These are phyloP conservation scores for Laothoe populi DNA, from an alignment of 2,888 invertebrate species.

Conservation along the genomic window DNA sequence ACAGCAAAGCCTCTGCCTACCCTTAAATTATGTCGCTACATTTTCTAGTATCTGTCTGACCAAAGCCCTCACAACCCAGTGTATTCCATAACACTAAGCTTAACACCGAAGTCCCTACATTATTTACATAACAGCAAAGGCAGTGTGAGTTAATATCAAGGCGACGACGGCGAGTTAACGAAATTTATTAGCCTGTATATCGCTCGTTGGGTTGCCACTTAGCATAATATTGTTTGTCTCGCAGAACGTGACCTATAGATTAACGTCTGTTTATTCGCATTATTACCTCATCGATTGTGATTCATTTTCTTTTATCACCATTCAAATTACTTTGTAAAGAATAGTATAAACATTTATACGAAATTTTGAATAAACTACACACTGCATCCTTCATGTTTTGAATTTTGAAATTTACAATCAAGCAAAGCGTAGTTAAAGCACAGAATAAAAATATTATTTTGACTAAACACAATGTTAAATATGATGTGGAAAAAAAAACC, in stretches of 20 bases:
- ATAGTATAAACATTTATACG: not conserved
- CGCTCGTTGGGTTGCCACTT: slow-evolving; percentile 39
- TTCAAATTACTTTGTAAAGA: slow-evolving; percentile 2
- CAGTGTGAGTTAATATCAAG: slow-evolving; percentile 3
- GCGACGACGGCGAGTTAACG: slow-evolving; percentile 30
- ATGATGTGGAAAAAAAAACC: slow-evolving; percentile 13
- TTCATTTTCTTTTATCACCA: too few species aligned
- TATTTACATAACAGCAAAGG: slow-evolving; percentile 13
- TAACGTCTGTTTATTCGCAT: slow-evolving; percentile 36
- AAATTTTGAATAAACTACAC: not conserved
- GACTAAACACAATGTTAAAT: slow-evolving; percentile 8
- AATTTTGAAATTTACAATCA: not conserved
- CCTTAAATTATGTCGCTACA: too few species aligned
- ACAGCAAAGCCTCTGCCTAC: too few species aligned
- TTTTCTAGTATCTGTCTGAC: too few species aligned
- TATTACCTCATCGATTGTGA: slow-evolving; percentile 39
- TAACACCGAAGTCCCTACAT: not conserved
- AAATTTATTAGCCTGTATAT: slow-evolving; percentile 37
- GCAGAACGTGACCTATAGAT: slow-evolving; percentile 32
- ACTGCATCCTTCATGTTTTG: not conserved
- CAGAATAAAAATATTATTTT: not conserved
- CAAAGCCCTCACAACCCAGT: not conserved
- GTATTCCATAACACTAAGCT: slow-evolving; percentile 9
- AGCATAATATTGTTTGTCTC: slow-evolving; percentile 39
- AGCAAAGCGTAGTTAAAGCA: not conserved